Evolutionary conservation across 2,888 invertebrate genomes (phyloP), one percentile per base, ranked within the genome.

Genomic region (Lycia hirtaria): DNA sequence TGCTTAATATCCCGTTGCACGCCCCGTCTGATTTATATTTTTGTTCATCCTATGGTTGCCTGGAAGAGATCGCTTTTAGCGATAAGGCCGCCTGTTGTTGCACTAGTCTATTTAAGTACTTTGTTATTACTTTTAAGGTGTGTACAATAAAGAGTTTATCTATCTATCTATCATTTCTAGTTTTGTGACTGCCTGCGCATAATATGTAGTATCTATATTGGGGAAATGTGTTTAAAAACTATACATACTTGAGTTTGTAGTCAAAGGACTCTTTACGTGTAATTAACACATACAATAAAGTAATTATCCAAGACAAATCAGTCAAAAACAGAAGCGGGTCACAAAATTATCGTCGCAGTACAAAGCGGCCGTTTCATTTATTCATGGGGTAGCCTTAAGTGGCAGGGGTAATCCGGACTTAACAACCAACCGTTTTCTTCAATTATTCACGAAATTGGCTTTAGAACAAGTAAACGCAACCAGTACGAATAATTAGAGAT

Each of bases 381-480:
- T 76, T 74, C 67, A 76, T 52, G 51, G 40, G 50, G 30, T 54
- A 56, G 59, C 41, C 49, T 61, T 49, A 59, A 69, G 56, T 65
- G 47, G 56, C 56, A 62, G 67, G 68, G 67, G 62, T 69, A 65
- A 67, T 62, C 56, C 56, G 35, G 48, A 60, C 63, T 61, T 61
- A 64, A 67, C 64, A 73, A 69, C 69, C 68, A 68, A 72, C 66
- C 50, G 43, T 44, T 53, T 48, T 47, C 51, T 64, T 75, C 58
- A 70, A 76, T 75, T 73, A 77, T 76, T 77, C 70, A 67, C 56
- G 60, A 69, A 70, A 71, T 68, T 68, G 67, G 57, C 65, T 56
- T 56, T 62, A 59, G 64, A 61, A 49, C 51, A 45, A 45, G 50
- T 50, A 37, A 60, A 60, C 48, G 44, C 47, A 56, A 63, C 48